Conservation (phyloP, 2,113 vertebrate species). For the Narcine bancroftii region DNA sequence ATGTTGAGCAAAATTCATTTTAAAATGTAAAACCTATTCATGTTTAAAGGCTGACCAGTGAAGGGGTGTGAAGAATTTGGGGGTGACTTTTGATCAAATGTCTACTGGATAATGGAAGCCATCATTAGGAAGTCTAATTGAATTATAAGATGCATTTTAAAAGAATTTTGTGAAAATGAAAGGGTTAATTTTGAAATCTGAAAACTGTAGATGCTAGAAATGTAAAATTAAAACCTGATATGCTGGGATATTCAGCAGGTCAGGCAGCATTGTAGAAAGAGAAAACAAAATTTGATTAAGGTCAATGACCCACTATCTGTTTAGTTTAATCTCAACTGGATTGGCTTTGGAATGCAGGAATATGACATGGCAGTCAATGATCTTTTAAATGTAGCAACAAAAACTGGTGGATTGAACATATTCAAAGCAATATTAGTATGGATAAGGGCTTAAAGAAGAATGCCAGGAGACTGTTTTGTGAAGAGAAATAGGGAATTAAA, state of each 20-base stretch:
- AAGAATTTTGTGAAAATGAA: not conserved
- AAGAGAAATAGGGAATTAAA: not conserved
- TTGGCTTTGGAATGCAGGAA: not conserved
- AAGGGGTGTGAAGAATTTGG: not conserved
- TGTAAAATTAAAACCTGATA: no score
- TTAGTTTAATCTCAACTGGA: not conserved
- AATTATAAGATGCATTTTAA: not conserved
- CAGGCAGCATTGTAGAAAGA: no score
- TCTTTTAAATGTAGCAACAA: not conserved
- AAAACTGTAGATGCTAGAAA: no score
- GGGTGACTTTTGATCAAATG: not conserved
- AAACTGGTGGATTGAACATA: not conserved
- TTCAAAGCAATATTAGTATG: not conserved
- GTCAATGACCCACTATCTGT: no score
- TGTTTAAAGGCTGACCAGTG: not conserved
- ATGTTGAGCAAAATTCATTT: not conserved
- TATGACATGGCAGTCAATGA: not conserved
- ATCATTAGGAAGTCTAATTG: not conserved
- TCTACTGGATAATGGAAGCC: not conserved
- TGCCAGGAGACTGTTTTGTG: not conserved
- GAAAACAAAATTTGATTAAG: no score
- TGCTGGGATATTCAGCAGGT: no score
- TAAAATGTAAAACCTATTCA: not conserved
- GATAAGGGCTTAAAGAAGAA: not conserved
- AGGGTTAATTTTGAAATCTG: no score